A percentile compares a stretch with the other conserved stretches of the same genome.
These are phyloP conservation scores for Acrocyrtus sp. DNA, from an alignment of 2,888 invertebrate genomes.

Conservation along the genomic window DNA sequence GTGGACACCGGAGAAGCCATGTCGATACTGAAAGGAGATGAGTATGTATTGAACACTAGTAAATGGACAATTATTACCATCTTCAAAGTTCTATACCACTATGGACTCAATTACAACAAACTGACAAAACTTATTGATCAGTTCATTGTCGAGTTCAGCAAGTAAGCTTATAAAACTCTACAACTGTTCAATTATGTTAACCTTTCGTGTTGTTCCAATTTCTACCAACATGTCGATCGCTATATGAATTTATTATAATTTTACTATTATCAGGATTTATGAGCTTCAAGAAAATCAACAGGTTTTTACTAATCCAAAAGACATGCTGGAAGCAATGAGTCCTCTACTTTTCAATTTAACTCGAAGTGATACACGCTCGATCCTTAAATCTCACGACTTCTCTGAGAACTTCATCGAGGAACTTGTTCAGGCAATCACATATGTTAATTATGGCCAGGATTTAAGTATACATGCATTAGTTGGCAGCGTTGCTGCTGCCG, in stretches of 20 bases:
- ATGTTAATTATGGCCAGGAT: slow-evolving; percentile 74
- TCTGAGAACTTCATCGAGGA: slow-evolving; percentile 70
- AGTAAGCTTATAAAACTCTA: slow-evolving; percentile 65
- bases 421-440: slow-evolving; percentile 69
- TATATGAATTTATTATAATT: slow-evolving; percentile 55
- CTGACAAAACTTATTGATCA: slow-evolving; percentile 67
- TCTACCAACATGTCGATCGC: not conserved
- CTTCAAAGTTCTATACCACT: slow-evolving; percentile 70
- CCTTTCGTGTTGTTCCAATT: not conserved
- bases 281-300: slow-evolving; percentile 69
- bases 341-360: slow-evolving; percentile 68
- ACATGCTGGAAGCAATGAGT: slow-evolving; percentile 70
- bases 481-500: slow-evolving; percentile 71
- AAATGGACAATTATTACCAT: slow-evolving; percentile 67
- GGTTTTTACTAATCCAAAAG: slow-evolving; percentile 69
- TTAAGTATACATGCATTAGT: slow-evolving; percentile 70
- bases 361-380: slow-evolving; percentile 65
- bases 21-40: slow-evolving; percentile 63
- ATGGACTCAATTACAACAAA: slow-evolving; percentile 70
- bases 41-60: slow-evolving; percentile 70
- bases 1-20: slow-evolving; percentile 50
- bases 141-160: slow-evolving; percentile 67
- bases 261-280: slow-evolving; percentile 72
- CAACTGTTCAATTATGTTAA: not conserved
- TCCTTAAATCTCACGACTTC: slow-evolving; percentile 67